phyloP scores from a whole-genome alignment of 2,113 vertebrate species.

The Engystomops pustulosus region DNA sequence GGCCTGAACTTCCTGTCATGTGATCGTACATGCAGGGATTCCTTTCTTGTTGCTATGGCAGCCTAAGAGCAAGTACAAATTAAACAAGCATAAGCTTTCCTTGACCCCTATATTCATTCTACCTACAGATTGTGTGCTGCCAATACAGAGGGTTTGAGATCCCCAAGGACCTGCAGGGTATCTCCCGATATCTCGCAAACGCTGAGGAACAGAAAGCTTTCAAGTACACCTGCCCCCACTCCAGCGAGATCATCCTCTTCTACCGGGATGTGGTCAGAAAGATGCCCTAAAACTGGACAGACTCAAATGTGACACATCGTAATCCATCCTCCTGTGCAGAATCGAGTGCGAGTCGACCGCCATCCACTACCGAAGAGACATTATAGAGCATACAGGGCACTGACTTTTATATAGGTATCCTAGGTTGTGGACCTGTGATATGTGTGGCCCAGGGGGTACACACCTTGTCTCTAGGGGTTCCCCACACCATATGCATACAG shows the following conservation, averaged over 20 bases:
- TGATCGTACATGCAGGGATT: not conserved
- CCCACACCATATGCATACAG: too few relatives aligned
- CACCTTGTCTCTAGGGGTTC: too few relatives aligned
- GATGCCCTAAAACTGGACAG: not conserved
- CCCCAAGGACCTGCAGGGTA: conserved; percentile 72
- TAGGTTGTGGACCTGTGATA: not conserved
- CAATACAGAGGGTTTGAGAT: conserved; percentile 82
- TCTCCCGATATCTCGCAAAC: conserved; percentile 79
- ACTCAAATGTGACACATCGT: not conserved
- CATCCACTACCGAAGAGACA: not conserved
- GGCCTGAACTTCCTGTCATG: not conserved
- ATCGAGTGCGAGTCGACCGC: not conserved
- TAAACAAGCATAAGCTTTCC: too few relatives aligned
- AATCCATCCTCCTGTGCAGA: not conserved
- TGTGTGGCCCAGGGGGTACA: too few relatives aligned
- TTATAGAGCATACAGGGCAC: not conserved
- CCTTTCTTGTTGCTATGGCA: not conserved
- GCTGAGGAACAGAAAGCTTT: conserved; percentile 82
- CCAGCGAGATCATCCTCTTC: conserved; percentile 80
- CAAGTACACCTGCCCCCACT: conserved; percentile 83
- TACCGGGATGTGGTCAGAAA: conserved; percentile 81
- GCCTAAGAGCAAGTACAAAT: not conserved
- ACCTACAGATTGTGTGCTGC: conserved; percentile 81
- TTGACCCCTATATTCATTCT: fast-evolving
- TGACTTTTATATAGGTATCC: not conserved